phyloP scores from a whole-genome alignment of 2,113 vertebrate species.

The Nycticryphes semicollaris region DNA sequence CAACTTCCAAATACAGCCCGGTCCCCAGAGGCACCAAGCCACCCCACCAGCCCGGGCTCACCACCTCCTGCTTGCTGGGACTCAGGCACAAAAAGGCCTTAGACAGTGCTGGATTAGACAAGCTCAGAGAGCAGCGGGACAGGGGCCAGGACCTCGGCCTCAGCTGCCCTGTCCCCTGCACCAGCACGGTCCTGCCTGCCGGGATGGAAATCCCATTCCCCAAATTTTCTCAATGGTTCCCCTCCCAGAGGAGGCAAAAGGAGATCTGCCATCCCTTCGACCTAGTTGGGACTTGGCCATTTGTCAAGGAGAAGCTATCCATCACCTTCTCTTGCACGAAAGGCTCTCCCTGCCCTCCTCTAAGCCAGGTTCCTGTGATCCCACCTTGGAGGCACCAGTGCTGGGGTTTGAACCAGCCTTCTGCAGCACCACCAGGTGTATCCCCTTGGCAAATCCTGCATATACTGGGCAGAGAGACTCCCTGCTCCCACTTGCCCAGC shows the following conservation, averaged over 20 bases:
- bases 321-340: background rate
- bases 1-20: conserved; percentile 19
- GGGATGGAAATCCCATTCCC: background rate
- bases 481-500: background rate
- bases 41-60: accelerated
- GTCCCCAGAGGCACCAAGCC: background rate
- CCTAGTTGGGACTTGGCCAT: background rate
- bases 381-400: background rate
- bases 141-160: background rate
- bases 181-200: background rate
- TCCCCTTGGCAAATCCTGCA: accelerated
- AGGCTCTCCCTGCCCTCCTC: background rate
- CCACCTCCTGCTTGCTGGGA: background rate
- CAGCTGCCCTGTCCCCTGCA: background rate
- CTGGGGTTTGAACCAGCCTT: background rate
- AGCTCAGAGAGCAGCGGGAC: background rate
- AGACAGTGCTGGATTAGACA: background rate
- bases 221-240: background rate
- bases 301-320: background rate
- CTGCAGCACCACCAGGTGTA: background rate
- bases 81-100: background rate
- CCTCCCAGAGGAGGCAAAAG: background rate
- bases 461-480: accelerated
- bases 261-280: accelerated
- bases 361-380: background rate